Evolutionary conservation across 2,113 vertebrate genomes (phyloP).

Genomic region (Perca fluviatilis): DNA sequence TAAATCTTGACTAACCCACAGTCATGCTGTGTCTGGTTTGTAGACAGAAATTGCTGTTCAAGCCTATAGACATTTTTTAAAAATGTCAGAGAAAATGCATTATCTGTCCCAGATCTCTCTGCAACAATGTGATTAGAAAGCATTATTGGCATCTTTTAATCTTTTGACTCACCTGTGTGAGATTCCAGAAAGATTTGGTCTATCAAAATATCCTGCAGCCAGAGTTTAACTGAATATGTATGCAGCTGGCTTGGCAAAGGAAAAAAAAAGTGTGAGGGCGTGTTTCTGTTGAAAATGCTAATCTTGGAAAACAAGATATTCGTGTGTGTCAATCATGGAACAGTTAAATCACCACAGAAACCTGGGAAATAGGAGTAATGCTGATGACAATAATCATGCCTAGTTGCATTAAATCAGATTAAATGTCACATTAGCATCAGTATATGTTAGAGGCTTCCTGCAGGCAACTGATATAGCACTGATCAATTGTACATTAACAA

Average conservation of each 20-base stretch:
- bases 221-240: slow-evolving; percentile 18
- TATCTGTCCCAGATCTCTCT: slow-evolving; percentile 31
- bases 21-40: slow-evolving; percentile 16
- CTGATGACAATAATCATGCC: slow-evolving; percentile 48
- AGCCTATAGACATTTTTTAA: neutral
- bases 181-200: slow-evolving; percentile 2
- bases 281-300: slow-evolving; percentile 39
- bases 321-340: slow-evolving; percentile 31
- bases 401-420: slow-evolving; percentile 58
- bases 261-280: slow-evolving; percentile 9
- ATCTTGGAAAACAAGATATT: slow-evolving; percentile 28
- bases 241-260: neutral
- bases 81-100: neutral
- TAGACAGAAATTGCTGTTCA: slow-evolving; percentile 25
- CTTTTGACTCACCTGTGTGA: neutral
- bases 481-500: slow-evolving; percentile 26
- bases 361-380: slow-evolving; percentile 3
- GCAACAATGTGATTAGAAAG: slow-evolving; percentile 12
- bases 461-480: slow-evolving; percentile 16
- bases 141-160: neutral
- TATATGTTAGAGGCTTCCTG: slow-evolving; percentile 20
- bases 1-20: slow-evolving; percentile 30
- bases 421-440: slow-evolving; percentile 70
- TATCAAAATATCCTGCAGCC: slow-evolving; percentile 33
- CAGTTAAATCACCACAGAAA: slow-evolving; percentile 33